These are phyloP conservation scores for Ditula angustiorana DNA, from an alignment of 2,888 invertebrate species.

Conservation along the genomic window DNA sequence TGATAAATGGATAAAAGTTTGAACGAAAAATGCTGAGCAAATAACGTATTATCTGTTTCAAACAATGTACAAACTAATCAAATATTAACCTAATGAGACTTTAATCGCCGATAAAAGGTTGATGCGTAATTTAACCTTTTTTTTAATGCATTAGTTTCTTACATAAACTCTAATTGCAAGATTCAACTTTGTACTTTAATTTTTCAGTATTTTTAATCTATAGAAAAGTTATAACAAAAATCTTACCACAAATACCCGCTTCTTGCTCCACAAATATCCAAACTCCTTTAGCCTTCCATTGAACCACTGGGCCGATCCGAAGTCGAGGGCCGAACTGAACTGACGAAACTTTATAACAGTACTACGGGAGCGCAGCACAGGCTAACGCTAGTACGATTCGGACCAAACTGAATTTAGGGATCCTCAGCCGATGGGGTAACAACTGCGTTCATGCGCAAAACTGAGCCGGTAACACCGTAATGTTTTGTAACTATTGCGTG, in stretches of 20 bases:
- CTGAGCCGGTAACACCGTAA: constrained; percentile 5
- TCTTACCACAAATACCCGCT: constrained; percentile 21
- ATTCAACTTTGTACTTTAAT: too few species aligned
- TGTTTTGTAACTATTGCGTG: constrained; percentile 4
- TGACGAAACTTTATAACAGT: constrained; percentile 57
- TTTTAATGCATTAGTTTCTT: too few species aligned
- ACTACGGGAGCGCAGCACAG: constrained; percentile 49
- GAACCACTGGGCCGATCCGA: constrained; percentile 16
- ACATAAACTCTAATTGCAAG: too few species aligned
- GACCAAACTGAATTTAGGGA: constrained; percentile 63
- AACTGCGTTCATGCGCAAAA: constrained; percentile 66
- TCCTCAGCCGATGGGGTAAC: constrained; percentile 52
- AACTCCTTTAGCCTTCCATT: constrained; percentile 8
- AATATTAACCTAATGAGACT: neutral
- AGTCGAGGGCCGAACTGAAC: constrained; percentile 46
- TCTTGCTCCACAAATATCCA: constrained; percentile 20
- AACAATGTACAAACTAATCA: neutral
- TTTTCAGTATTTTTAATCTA: neutral
- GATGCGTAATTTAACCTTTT: too few species aligned
- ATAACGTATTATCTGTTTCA: neutral
- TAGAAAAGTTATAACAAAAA: neutral
- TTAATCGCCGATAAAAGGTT: neutral
- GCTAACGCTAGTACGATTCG: constrained; percentile 52
- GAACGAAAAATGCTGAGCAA: neutral
- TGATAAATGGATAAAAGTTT: constrained; percentile 17